Base-by-base conservation (phyloP, 2,888 invertebrate species). In the Pheosia gnoma region DNA sequence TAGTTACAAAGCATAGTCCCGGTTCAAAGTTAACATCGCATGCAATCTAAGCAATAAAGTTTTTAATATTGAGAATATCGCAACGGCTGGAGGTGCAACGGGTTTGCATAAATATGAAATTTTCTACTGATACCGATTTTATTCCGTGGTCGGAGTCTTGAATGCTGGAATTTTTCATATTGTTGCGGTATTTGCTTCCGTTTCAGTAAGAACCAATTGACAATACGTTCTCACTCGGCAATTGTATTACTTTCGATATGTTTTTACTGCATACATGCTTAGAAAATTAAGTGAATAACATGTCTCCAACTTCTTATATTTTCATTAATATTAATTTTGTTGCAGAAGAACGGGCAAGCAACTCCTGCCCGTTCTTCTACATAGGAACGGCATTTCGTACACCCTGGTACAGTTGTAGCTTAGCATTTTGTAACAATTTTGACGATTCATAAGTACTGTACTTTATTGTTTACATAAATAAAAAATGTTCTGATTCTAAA, bases 51-150 rank as follows among this genome's bases (percentile, higher is more conserved):
- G 51, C 61, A 66, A 71, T 78, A 78, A 72, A 82, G 70, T 79
- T 80, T 85, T 83, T 84, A 82, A 84, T 85, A 84, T 79, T 75
- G 74, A 61, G 67, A 74, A 79, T 74, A 71, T 65, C 60, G 62
- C 64, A 67, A 66, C 60, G 68, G n/a, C 57, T 71, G 70, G 74
- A 75, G 72, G 75, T 79, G 75, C 74, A 77, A 75, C 75, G 77
- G 70, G 71, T 85, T 81, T 83, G 82, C 83, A 86, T 83, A 84
- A 84, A 85, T 85, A 83, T 85, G 77, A 80, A 81, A 81, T 82
- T 81, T 77, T 71, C 74, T 70, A 78, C 74, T 77, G 81, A 81
- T 80, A 85, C 77, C 77, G 79, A 84, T 84, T 83, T 75, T 70
- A 84, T 80, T 78, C 78, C 75, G 75, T 69, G 71, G 78, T 78